Evolutionary conservation across 1,140 invertebrate genomes (phyloP), one percentile per base, ranked within the genome.

Genomic region (Drosophila malerkotliana): DNA sequence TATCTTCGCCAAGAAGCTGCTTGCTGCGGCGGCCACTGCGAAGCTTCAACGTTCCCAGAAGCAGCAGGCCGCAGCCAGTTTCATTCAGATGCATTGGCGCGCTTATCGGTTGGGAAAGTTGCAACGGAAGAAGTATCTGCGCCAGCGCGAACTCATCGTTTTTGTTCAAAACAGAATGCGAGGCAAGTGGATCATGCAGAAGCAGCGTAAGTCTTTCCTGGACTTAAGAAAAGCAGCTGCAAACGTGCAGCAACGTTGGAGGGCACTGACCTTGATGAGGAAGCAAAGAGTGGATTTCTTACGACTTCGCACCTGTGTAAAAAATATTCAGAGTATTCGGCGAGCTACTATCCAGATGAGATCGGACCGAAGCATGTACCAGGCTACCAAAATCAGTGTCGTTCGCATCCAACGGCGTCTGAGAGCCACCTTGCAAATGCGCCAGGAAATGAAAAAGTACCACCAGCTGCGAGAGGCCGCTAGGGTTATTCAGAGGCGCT

Each of bases 241-340:
- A 0, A 67, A 66, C 2, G 73, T 94, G 12, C 94, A 94, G 61
- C 92, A 91, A 41, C 71, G 71, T 21, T 94, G 92, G 76, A 92
- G 93, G 78, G 92, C 92, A 7, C 79, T 76, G 30, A 90, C 90
- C 44, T 10, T 69, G 12, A 69, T 68, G 60, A 66, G 74, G 9
- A 26, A 53, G 24, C 21, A 51, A 12, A 54, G 51, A 0, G 12
- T 30, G 2, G 39, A 72, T 15, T 93, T 88, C 59, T 10, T 90
- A 4, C n/a, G 28, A 6, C 39, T 63, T 1, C 63, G 68, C 24
- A n/a, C 18, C 0, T 28, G 48, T 14, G 47, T 44, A 2, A 6
- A 69, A 3, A 44, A 12, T 4, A 8, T 82, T 4, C 94, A 94
- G 59, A 91, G 90, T n/a, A 63, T 63, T 10, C 94, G 92, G 72